Conservation (phyloP, 2,888 invertebrate species). For the Ophion ventricosus region DNA sequence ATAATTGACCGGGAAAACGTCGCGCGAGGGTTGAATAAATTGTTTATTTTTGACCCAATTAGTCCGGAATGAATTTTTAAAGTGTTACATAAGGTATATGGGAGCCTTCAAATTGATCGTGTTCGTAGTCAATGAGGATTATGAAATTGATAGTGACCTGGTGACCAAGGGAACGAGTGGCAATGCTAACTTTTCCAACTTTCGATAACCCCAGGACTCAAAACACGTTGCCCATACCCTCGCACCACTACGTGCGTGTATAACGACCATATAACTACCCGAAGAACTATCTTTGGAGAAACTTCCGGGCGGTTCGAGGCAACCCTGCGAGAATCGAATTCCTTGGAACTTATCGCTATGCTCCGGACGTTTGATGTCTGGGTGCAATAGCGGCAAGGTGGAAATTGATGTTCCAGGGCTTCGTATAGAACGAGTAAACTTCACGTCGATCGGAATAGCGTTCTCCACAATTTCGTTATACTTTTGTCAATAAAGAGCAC, state of each 20-base stretch:
- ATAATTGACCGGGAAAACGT: no score
- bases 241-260: background rate
- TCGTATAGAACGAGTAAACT: conserved; percentile 23
- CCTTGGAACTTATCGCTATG: conserved; percentile 44
- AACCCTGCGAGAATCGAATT: conserved; percentile 51
- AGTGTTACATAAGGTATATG: no score
- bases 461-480: conserved; percentile 41
- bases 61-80: no score
- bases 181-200: conserved; percentile 37
- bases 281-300: background rate
- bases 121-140: background rate
- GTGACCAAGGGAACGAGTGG: background rate
- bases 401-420: conserved; percentile 21
- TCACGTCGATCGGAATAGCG: conserved; percentile 31
- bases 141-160: background rate
- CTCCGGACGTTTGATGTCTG: conserved; percentile 19
- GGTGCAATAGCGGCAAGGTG: conserved; percentile 2
- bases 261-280: conserved; percentile 22
- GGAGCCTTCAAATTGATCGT: background rate
- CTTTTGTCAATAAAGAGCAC: conserved; percentile 20
- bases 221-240: background rate
- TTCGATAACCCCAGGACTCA: background rate
- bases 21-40: no score
- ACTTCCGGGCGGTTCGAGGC: conserved; percentile 38
- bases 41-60: background rate